Percentiles rank a stretch among this genome's conserved stretches.
phyloP scores from a whole-genome alignment of 2,797 vertebrate species.

The Sebastes baramenuke region DNA sequence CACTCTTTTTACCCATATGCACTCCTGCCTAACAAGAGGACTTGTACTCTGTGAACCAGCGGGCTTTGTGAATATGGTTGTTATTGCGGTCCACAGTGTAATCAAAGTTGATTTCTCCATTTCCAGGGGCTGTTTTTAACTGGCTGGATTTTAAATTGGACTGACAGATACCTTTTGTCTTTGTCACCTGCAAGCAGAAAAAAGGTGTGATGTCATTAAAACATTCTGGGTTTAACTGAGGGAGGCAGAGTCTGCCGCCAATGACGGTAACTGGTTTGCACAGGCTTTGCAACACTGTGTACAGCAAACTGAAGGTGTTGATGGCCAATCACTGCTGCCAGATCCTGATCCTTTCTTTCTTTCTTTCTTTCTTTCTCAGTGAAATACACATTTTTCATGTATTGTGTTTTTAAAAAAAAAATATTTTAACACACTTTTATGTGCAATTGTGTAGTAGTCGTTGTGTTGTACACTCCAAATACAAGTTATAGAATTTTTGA shows the following conservation, averaged over 20 bases:
- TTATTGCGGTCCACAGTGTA: background rate
- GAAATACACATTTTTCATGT: background rate
- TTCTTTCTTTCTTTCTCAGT: background rate
- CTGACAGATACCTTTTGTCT: slow-evolving; percentile 14
- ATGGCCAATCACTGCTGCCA: background rate
- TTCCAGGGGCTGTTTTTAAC: background rate
- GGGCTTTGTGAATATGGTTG: background rate
- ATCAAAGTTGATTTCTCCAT: background rate
- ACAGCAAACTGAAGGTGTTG: slow-evolving; percentile 16
- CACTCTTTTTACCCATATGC: background rate
- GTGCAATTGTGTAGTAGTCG: background rate
- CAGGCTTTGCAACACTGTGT: background rate
- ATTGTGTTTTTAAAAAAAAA: background rate
- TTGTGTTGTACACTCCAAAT: background rate
- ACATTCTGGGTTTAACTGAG: background rate
- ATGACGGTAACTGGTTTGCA: slow-evolving; percentile 17
- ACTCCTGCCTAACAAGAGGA: slow-evolving; percentile 9
- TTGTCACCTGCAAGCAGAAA: slow-evolving; percentile 25
- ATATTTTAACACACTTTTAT: background rate
- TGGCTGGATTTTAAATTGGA: background rate
- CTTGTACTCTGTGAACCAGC: slow-evolving; percentile 1
- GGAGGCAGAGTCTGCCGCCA: background rate
- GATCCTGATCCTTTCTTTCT: background rate
- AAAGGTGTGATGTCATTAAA: slow-evolving; percentile 45
- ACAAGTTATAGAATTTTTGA: background rate